phyloP scores from a whole-genome alignment of 2,888 invertebrate species.

The Dascillus cervinus region DNA sequence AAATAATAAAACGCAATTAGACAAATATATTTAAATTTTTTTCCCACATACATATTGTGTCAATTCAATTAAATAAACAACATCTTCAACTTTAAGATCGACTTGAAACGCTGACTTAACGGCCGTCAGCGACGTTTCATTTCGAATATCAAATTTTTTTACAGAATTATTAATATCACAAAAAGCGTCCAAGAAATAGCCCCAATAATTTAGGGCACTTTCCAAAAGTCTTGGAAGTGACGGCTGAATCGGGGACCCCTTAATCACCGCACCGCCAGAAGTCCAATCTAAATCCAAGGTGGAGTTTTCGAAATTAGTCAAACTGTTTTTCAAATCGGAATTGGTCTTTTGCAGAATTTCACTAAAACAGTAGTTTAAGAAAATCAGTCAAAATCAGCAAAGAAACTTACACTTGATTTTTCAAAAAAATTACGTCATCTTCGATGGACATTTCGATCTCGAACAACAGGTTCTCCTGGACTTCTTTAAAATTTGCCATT shows the following conservation, averaged over 20 bases:
- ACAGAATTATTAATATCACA: slow-evolving; percentile 27
- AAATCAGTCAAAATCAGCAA: slow-evolving; percentile 2
- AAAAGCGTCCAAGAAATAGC: slow-evolving; percentile 25
- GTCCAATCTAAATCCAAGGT: slow-evolving; percentile 33
- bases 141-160: slow-evolving; percentile 24
- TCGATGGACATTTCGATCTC: slow-evolving; percentile 43
- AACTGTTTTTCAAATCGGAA: slow-evolving; percentile 30
- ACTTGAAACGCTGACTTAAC: slow-evolving; percentile 29
- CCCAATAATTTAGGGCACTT: slow-evolving; percentile 28
- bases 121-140: slow-evolving; percentile 24
- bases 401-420: neutral
- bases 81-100: slow-evolving; percentile 23
- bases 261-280: slow-evolving; percentile 22
- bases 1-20: no score
- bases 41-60: slow-evolving; percentile 37
- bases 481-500: slow-evolving; percentile 42
- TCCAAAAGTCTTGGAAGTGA: slow-evolving; percentile 30
- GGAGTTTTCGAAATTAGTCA: slow-evolving; percentile 26
- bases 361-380: no score
- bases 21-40: no score
- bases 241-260: slow-evolving; percentile 34
- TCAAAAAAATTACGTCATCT: slow-evolving; percentile 25
- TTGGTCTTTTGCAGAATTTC: slow-evolving; percentile 27
- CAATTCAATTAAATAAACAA: slow-evolving; percentile 28
- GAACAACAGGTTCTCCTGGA: slow-evolving; percentile 42